phyloP scores from a whole-genome alignment of 2,888 invertebrate species.

The Euclidia mi region DNA sequence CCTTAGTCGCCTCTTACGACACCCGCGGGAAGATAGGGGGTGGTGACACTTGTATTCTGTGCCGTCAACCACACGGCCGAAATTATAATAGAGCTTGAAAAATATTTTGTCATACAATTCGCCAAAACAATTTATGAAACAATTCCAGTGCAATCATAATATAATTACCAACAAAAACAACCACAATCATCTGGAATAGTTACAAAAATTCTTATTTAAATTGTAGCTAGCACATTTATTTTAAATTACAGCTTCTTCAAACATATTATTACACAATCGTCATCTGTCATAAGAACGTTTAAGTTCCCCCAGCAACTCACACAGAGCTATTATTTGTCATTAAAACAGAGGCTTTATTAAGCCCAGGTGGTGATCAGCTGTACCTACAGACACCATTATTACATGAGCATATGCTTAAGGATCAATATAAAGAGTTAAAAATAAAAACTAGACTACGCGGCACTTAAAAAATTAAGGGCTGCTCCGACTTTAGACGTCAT shows the following conservation, averaged over 20 bases:
- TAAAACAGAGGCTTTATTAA: conserved; percentile 20
- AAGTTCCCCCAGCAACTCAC: conserved; percentile 1
- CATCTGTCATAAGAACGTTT: conserved; percentile 24
- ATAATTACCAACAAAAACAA: no score
- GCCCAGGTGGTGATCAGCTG: conserved; percentile 24
- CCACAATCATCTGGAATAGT: no score
- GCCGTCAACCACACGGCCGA: no score
- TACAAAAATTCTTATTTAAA: not conserved
- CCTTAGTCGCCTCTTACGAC: no score
- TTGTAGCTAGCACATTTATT: conserved; percentile 13
- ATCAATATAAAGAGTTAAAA: conserved; percentile 14
- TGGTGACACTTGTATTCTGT: no score
- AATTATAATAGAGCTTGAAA: no score
- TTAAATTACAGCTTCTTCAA: conserved; percentile 15
- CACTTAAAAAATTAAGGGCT: conserved; percentile 10
- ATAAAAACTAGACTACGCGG: conserved; percentile 7
- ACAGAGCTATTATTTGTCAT: conserved; percentile 18
- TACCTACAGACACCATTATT: conserved; percentile 21
- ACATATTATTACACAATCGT: conserved; percentile 32
- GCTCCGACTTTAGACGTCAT: not conserved
- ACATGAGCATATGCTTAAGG: conserved; percentile 21
- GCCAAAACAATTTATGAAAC: no score
- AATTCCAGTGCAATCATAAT: no score
- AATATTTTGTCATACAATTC: no score
- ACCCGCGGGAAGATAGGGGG: no score